These are phyloP conservation scores for Spinus olivaceus DNA, from an alignment of 2,797 vertebrate species.

Conservation along the genomic window DNA sequence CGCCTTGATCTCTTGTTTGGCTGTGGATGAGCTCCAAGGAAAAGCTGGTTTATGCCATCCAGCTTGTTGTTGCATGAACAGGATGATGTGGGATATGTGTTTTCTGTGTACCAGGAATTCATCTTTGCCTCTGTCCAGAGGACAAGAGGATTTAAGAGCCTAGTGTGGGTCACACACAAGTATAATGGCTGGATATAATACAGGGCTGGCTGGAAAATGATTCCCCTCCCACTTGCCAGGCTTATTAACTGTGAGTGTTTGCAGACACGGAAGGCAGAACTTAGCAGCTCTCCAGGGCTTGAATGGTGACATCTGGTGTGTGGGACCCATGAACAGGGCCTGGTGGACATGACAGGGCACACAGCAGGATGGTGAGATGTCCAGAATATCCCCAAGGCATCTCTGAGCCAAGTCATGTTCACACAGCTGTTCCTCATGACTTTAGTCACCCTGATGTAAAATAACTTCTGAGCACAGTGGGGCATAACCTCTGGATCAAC, in stretches of 20 bases:
- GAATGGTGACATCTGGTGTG: not conserved
- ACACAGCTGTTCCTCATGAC: not conserved
- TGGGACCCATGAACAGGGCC: not conserved
- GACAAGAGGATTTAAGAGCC: not conserved
- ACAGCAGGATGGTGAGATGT: not conserved
- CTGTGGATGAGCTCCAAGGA: not conserved
- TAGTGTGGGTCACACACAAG: not conserved
- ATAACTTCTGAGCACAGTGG: not conserved
- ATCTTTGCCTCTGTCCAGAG: not conserved
- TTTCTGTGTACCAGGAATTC: not conserved
- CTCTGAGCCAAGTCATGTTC: not conserved
- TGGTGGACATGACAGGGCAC: not conserved
- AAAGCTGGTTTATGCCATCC: not conserved
- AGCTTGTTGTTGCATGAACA: not conserved
- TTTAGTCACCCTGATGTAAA: not conserved
- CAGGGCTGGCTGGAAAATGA: not conserved
- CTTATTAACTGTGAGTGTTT: not conserved
- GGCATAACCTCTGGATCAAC: not conserved
- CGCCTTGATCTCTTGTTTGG: not conserved
- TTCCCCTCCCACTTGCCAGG: not conserved
- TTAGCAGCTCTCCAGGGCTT: not conserved
- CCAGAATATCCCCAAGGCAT: not conserved
- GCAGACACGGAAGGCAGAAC: not conserved
- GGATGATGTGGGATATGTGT: not conserved
- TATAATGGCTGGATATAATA: not conserved